Conservation (phyloP, 1,140 invertebrate genomes). For the Ips nitidus region DNA sequence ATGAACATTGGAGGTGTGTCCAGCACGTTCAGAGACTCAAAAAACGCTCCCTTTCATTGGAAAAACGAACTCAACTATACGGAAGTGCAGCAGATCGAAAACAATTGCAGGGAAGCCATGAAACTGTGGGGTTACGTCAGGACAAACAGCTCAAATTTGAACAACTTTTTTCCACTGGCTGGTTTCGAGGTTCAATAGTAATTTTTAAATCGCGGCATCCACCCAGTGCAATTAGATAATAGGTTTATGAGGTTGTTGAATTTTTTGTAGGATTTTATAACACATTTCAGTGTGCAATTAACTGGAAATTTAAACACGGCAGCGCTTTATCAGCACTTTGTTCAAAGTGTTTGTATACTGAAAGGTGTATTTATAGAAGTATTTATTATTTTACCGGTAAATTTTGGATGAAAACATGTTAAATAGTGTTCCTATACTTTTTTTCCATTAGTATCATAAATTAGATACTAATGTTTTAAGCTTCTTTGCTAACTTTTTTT, state of each 20-base stretch:
- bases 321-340: no score
- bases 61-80: slow-evolving; percentile 69
- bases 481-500: no score
- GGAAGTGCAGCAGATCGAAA: slow-evolving; percentile 67
- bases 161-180: slow-evolving; percentile 60
- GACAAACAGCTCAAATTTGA: slow-evolving; percentile 59
- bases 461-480: no score
- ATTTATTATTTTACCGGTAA: no score
- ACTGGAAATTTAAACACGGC: no score
- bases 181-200: slow-evolving; percentile 47
- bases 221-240: not conserved
- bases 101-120: slow-evolving; percentile 73
- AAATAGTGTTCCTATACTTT: no score
- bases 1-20: slow-evolving; percentile 76
- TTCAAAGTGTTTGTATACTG: no score
- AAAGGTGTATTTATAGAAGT: no score
- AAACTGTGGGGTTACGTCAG: slow-evolving; percentile 75
- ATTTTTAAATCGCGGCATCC: not conserved
- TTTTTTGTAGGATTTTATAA: no score
- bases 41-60: slow-evolving; percentile 83
- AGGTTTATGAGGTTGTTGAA: not conserved
- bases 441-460: no score
- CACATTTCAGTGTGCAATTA: no score
- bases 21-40: slow-evolving; percentile 81
- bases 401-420: no score